phyloP scores from a whole-genome alignment of 2,888 invertebrate genomes.

The Hylaea fasciaria region DNA sequence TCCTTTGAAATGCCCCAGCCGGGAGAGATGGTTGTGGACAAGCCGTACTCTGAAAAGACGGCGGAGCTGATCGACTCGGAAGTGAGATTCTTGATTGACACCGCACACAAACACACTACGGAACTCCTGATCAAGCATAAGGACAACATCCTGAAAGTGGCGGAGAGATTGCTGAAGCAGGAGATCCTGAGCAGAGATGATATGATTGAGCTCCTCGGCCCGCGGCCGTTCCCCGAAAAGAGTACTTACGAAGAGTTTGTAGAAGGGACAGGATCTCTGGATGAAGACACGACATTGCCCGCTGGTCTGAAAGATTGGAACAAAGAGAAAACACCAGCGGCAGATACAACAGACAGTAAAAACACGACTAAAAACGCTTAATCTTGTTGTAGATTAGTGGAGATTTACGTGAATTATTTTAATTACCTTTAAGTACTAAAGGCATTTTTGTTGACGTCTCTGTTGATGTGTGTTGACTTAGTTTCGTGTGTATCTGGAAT shows the following conservation, averaged over 20 bases:
- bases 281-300: slow-evolving; percentile 97
- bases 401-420: slow-evolving; percentile 67
- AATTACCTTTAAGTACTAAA: slow-evolving; percentile 75
- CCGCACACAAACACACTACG: slow-evolving; percentile 92
- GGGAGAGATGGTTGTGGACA: slow-evolving; percentile 96
- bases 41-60: slow-evolving; percentile 99
- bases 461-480: slow-evolving; percentile 49
- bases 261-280: slow-evolving; percentile 98
- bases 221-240: slow-evolving; percentile 98
- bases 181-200: slow-evolving; percentile 98
- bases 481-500: slow-evolving; percentile 49
- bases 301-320: slow-evolving; percentile 99
- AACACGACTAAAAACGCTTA: slow-evolving; percentile 63
- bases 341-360: slow-evolving; percentile 58
- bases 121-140: slow-evolving; percentile 92
- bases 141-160: slow-evolving; percentile 94
- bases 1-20: slow-evolving; percentile 97
- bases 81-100: slow-evolving; percentile 85
- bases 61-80: slow-evolving; percentile 98
- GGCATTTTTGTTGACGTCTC: slow-evolving; percentile 60
- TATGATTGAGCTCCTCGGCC: slow-evolving; percentile 98
- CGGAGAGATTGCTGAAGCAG: slow-evolving; percentile 94
- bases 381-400: slow-evolving; percentile 52
- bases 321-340: slow-evolving; percentile 80
- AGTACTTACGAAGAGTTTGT: slow-evolving; percentile 99